Base-by-base conservation (phyloP, 2,888 invertebrate genomes). In the Drosophila kambysellisi region DNA sequence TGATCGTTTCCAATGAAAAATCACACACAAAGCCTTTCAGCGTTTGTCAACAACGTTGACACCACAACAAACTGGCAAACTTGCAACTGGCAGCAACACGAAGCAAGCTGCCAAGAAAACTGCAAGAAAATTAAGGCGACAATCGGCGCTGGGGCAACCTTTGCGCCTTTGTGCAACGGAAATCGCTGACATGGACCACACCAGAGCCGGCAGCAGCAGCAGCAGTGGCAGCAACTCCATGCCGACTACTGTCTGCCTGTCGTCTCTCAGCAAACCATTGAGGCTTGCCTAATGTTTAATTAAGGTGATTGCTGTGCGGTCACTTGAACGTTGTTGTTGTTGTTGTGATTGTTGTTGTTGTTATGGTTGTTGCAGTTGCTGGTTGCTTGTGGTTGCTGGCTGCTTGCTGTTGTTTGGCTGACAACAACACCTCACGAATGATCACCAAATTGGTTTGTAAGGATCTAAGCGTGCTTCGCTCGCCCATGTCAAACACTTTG, bases 121-220 rank as follows among this genome's bases (percentile, higher is more conserved):
- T 86, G 89, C 89, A 86, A 88, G 90, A 89, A 85, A 85, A 85
- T 85, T 90, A 85, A 90, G 89, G 90, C 89, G 83, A 78, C 81
- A 84, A 83, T 81, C 87, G 81, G 58, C 70, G 88, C 85, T 70
- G 73, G 73, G 74, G 74, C 86, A 90, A 90, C 86, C 90, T 87
- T 91, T 89, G 88, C 79, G 83, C 88, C 89, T 88, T 81, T 90
- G 89, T 76, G 88, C 91, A 81, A 84, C 91, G 91, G 89, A 90
- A 91, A 91, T 91, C 85, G 91, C 73, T 90, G 90, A 91, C 91
- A 91, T 90, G 91, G 90, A 90, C 90, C 90, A 90, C 90, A 90
- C 91, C 91, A 87, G 56, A 78, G 46, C 8, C 25, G 25, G 15
- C 46, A 46, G 29, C 46, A 46, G 25, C 58, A 73, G 46, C 20